Evolutionary conservation across 2,888 invertebrate genomes (phyloP), one percentile per base, ranked within the genome.

Genomic region (Ormia ochracea): DNA sequence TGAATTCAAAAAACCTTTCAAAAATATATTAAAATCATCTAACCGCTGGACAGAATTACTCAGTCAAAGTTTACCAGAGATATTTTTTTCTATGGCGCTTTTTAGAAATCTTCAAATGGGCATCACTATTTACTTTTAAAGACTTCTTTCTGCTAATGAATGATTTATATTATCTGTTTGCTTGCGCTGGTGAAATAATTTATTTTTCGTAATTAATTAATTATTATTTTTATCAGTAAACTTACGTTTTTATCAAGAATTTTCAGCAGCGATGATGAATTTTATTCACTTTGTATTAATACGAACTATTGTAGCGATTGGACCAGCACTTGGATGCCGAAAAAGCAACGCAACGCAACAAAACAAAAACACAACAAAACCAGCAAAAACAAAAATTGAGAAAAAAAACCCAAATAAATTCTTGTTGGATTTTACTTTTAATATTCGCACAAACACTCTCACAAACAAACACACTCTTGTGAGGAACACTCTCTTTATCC

Each of bases 381-480:
- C 33, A 31, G 33, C 52, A 63, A 63, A 75, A 68, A 54, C 33
- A 58, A 33, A 36, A 66, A 45, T 56, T 65, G 41, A 26, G 43
- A 28, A 48, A 65, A 52, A 74, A 70, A 65, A 14, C 28, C 38
- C 54, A 65, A 79, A 66, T 66, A 72, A 72, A 80, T 73, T 76
- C 68, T 80, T 76, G 21, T 76, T 80, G 72, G 56, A 70, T 45
- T 76, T 68, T 59, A 58, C 28, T 68, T 72, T 52, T 36, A 59
- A 31, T 66, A 50, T 50, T 43, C 17, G 23, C 26, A 21, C 36
- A 65, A 56, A 56, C 48, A 50, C 41, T 19, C 54, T 26, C 28
- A 21, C 63, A 45, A 31, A 12, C 23, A n/a, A n/a, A 54, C 31
- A 38, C 41, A 63, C 56, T 21, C 59, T 38, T n/a, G 10, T 48